Conservation (phyloP, 1,140 invertebrate species). For the Philaenus spumarius region DNA sequence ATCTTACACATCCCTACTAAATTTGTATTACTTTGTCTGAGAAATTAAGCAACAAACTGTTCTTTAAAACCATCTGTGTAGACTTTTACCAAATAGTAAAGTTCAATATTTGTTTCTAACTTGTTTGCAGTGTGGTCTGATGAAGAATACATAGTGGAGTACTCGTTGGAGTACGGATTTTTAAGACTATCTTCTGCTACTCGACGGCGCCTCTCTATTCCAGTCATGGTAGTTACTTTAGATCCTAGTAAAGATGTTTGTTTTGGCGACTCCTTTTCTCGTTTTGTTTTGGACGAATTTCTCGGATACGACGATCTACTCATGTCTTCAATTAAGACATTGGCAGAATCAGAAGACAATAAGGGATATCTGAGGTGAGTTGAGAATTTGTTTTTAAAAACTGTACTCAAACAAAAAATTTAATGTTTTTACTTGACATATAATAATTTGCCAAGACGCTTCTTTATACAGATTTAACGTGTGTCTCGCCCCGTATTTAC, state of each 20-base stretch:
- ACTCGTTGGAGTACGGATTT: conserved; percentile 95
- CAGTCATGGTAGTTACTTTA: conserved; percentile 85
- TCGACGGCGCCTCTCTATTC: conserved; percentile 79
- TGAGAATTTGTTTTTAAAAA: not conserved
- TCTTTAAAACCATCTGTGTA: too few relatives aligned
- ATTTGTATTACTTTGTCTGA: too few relatives aligned
- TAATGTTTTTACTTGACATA: too few relatives aligned
- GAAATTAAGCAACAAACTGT: too few relatives aligned
- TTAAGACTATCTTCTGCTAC: conserved; percentile 80
- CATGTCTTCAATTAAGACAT: conserved; percentile 90
- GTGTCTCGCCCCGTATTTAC: too few relatives aligned
- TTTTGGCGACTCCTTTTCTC: conserved; percentile 88
- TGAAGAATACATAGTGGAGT: conserved; percentile 96
- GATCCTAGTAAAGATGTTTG: conserved; percentile 84
- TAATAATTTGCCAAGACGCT: too few relatives aligned
- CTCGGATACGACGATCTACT: conserved; percentile 95
- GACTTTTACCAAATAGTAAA: conserved; percentile 2
- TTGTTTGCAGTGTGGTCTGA: conserved; percentile 62
- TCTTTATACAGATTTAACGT: too few relatives aligned
- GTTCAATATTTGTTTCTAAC: conserved; percentile 15
- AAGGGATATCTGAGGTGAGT: conserved; percentile 81
- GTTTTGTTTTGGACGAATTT: conserved; percentile 86
- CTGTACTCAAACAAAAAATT: too few relatives aligned
- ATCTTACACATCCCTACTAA: too few relatives aligned
- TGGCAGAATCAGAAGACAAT: conserved; percentile 94